Percentiles rank a stretch among this genome's conserved stretches.
Evolutionary conservation across 2,113 vertebrate genomes (phyloP).

Genomic region (Cyanoderma ruficeps): DNA sequence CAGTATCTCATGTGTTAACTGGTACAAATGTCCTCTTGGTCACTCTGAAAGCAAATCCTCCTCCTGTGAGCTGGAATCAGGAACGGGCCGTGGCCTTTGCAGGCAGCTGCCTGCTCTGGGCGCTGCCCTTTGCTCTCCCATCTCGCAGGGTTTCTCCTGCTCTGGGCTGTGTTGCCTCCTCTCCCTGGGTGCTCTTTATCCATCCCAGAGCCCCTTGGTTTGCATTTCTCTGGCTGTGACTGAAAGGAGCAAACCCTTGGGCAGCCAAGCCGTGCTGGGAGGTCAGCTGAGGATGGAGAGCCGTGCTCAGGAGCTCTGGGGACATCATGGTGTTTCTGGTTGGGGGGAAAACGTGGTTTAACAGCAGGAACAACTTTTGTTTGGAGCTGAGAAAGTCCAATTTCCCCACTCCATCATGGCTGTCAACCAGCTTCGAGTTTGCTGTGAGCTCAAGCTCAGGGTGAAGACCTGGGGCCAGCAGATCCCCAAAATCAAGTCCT

Average conservation of each 20-base stretch:
- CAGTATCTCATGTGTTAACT: background rate
- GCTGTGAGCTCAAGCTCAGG: background rate
- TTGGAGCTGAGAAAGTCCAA: background rate
- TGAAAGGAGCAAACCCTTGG: background rate
- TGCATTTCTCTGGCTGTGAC: background rate
- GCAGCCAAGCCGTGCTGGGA: background rate
- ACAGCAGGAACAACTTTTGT: background rate
- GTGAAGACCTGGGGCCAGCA: background rate
- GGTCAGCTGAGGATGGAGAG: background rate
- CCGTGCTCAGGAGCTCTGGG: background rate
- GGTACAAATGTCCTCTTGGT: background rate
- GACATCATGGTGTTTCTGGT: background rate
- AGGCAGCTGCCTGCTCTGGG: background rate
- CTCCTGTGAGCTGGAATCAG: accelerated
- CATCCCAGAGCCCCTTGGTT: background rate
- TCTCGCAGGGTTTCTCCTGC: background rate
- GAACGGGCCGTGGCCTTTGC: background rate
- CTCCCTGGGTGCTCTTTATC: background rate
- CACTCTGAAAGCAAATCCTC: background rate
- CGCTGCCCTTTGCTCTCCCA: background rate
- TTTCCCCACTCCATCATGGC: background rate
- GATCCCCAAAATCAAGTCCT: background rate
- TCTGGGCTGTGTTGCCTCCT: background rate
- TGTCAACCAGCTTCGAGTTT: background rate
- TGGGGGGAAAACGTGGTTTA: background rate